A percentile compares a stretch with the other conserved stretches of the same genome.
Evolutionary conservation across 2,113 vertebrate genomes (phyloP).

Genomic region (Psilopogon haemacephalus): DNA sequence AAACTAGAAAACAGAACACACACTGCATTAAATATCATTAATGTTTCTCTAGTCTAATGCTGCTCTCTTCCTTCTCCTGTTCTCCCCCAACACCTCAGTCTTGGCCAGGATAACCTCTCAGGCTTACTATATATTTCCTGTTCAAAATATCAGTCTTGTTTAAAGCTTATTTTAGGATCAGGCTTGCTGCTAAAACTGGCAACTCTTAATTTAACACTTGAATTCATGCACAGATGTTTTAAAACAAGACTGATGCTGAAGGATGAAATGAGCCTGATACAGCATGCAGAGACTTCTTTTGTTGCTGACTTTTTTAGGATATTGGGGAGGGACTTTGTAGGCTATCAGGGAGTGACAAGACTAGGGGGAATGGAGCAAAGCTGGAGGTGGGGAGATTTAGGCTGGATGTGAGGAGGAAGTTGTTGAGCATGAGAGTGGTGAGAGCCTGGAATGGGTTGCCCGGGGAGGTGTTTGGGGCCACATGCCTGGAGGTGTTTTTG

Average conservation of each 20-base stretch:
- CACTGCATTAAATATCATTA: neutral
- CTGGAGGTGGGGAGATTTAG: no score
- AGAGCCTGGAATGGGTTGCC: no score
- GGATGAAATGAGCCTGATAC: neutral
- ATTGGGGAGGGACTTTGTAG: no score
- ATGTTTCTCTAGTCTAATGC: neutral
- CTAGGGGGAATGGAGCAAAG: no score
- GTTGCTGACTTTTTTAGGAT: no score
- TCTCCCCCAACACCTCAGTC: neutral
- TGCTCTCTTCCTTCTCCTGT: accelerated
- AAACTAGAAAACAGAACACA: neutral
- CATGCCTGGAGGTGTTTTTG: no score
- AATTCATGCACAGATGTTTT: neutral
- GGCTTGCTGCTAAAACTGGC: neutral
- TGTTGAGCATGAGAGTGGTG: no score
- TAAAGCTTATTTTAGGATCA: neutral
- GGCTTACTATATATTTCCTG: accelerated
- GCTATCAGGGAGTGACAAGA: no score
- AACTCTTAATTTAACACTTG: neutral
- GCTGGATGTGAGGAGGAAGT: no score
- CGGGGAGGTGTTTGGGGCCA: no score
- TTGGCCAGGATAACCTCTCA: neutral
- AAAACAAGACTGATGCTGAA: neutral
- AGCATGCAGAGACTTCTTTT: neutral
- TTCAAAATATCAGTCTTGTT: neutral